Evolutionary conservation across 2,113 vertebrate genomes (phyloP).

Genomic region (Thalassoma bifasciatum): DNA sequence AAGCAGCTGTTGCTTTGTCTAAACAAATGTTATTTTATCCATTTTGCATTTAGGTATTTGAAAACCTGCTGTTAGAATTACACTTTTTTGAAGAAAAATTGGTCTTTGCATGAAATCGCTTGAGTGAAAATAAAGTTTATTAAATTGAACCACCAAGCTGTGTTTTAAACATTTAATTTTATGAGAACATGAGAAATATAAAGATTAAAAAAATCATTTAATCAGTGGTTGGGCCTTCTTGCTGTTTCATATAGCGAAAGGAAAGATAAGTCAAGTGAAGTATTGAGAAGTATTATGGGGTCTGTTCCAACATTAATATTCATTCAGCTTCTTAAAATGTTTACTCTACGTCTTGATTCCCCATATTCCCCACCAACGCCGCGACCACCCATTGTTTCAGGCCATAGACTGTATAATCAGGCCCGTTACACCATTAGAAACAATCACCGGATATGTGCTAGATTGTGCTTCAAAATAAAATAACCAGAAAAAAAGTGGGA

Average conservation of each 20-base stretch:
- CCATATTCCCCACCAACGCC: slow-evolving; percentile 7
- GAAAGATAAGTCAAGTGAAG: too few relatives aligned
- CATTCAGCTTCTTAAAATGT: too few relatives aligned
- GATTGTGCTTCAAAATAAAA: slow-evolving; percentile 50
- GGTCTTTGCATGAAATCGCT: background rate
- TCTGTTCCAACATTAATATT: too few relatives aligned
- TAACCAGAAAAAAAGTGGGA: too few relatives aligned
- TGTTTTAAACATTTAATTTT: too few relatives aligned
- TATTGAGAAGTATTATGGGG: too few relatives aligned
- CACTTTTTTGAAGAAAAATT: too few relatives aligned
- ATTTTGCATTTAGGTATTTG: background rate
- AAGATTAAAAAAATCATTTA: too few relatives aligned
- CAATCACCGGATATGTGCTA: background rate
- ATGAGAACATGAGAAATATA: too few relatives aligned
- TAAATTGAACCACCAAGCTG: slow-evolving; percentile 22
- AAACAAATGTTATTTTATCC: background rate
- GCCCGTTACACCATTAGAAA: slow-evolving; percentile 3
- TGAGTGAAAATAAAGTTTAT: slow-evolving; percentile 4
- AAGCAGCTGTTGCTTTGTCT: background rate
- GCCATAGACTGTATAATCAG: background rate
- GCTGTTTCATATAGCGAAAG: too few relatives aligned
- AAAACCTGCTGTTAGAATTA: background rate
- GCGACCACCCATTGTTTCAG: slow-evolving; percentile 27
- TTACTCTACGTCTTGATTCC: too few relatives aligned
- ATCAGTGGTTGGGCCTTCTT: too few relatives aligned